A percentile compares a stretch with the other conserved stretches of the same genome.
Conservation (phyloP, 2,797 vertebrate genomes). For the Enteromius viviparus region DNA sequence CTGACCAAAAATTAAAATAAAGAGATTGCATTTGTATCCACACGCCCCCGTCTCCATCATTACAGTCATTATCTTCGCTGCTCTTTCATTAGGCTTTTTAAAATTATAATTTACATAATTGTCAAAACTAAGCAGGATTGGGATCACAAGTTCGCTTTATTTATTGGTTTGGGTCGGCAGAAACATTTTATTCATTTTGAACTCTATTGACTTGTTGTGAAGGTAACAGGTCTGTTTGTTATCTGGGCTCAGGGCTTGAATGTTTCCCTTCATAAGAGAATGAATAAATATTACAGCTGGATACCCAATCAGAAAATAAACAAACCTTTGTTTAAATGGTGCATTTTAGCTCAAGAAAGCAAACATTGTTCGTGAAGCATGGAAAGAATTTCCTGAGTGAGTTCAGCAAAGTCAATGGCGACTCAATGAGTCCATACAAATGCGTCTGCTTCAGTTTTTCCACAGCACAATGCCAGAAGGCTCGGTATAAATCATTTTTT, state of each 20-base stretch:
- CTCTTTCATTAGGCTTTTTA: neutral
- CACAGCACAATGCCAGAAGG: constrained; percentile 16
- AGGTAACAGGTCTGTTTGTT: constrained; percentile 20
- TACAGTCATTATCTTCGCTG: neutral
- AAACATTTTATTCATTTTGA: neutral
- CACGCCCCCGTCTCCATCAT: too few species aligned
- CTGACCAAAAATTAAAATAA: too few species aligned
- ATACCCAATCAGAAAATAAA: constrained; percentile 19
- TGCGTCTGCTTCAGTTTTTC: constrained; percentile 62
- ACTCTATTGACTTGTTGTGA: neutral
- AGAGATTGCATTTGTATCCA: too few species aligned
- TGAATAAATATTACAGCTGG: neutral
- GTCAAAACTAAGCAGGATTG: neutral
- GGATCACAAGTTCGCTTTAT: neutral
- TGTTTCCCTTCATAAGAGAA: neutral
- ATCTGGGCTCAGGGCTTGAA: neutral
- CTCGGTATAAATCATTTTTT: neutral
- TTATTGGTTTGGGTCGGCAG: neutral
- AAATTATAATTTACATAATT: neutral
- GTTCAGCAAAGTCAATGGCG: constrained; percentile 35
- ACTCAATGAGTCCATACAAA: constrained; percentile 51
- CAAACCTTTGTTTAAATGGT: constrained; percentile 27
- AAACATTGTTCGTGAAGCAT: constrained; percentile 25
- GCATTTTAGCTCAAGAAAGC: constrained; percentile 25
- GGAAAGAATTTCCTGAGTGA: constrained; percentile 53